Evolutionary conservation across 2,797 vertebrate genomes (phyloP).

Genomic region (Melanogrammus aeglefinus): DNA sequence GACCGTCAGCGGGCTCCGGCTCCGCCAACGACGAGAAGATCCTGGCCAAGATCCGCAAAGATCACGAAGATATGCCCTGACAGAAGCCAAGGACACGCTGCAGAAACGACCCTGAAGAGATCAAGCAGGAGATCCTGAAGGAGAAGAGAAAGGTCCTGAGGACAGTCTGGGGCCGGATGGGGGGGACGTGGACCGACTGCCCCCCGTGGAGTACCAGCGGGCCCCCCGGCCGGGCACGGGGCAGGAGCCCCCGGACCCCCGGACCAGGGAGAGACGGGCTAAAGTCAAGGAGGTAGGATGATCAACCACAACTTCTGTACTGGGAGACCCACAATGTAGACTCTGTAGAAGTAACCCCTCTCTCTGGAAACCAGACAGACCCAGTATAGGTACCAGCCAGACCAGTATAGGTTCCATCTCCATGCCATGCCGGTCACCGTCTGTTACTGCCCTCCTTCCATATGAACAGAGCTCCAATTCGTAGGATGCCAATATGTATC

Average conservation of each 20-base stretch:
- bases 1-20: conserved; percentile 65
- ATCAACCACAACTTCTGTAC: background rate
- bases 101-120: conserved; percentile 90
- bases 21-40: conserved; percentile 71
- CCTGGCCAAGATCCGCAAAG: conserved; percentile 85
- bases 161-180: conserved; percentile 49
- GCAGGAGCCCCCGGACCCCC: conserved; percentile 80
- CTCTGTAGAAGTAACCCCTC: background rate
- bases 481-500: background rate
- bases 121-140: conserved; percentile 81
- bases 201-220: conserved; percentile 75
- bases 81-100: conserved; percentile 92
- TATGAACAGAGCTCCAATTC: background rate
- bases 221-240: conserved; percentile 83
- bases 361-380: too few relatives aligned
- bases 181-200: conserved; percentile 67
- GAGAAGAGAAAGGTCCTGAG: conserved; percentile 82
- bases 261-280: conserved; percentile 72
- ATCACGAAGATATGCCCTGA: conserved; percentile 91
- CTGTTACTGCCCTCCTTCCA: background rate
- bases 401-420: background rate
- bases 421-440: background rate
- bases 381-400: too few relatives aligned
- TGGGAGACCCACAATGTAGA: too few relatives aligned
- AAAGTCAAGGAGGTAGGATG: conserved; percentile 88